phyloP scores from a whole-genome alignment of 2,888 invertebrate species.

The Cacoxenus indagator region DNA sequence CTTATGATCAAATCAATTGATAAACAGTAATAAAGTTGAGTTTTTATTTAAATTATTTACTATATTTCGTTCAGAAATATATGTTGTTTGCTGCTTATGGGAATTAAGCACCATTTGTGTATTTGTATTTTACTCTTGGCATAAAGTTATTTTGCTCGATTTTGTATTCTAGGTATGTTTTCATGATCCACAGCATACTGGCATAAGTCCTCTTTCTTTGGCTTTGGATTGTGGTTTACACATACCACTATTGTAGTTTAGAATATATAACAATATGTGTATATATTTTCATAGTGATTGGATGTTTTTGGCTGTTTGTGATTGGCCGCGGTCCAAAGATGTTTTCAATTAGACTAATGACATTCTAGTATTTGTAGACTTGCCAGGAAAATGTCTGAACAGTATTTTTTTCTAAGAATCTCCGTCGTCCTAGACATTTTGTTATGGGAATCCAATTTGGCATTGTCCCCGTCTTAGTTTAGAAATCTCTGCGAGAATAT shows the following conservation, averaged over 20 bases:
- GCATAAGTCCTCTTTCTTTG: too few species aligned
- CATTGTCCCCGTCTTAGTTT: neutral
- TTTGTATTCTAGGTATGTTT: too few species aligned
- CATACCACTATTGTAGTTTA: too few species aligned
- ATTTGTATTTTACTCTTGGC: too few species aligned
- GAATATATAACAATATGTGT: too few species aligned
- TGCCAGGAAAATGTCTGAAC: constrained; percentile 53
- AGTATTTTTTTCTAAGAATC: neutral
- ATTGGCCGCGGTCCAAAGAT: constrained; percentile 56
- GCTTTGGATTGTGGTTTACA: too few species aligned
- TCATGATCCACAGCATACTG: too few species aligned
- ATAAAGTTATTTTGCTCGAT: too few species aligned
- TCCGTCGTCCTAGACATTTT: neutral
- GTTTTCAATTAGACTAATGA: constrained; percentile 62
- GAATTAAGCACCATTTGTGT: too few species aligned
- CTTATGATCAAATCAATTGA: constrained; percentile 63
- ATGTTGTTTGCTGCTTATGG: too few species aligned
- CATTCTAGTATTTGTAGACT: constrained; percentile 60
- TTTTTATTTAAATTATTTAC: constrained; percentile 51
- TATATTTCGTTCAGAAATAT: too few species aligned
- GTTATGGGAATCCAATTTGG: neutral
- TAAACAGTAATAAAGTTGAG: constrained; percentile 60
- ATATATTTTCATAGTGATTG: constrained; percentile 15
- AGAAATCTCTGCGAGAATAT: constrained; percentile 7
- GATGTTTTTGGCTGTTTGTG: constrained; percentile 13